A percentile compares a stretch with the other conserved stretches of the same genome.
phyloP scores from a whole-genome alignment of 2,797 vertebrate genomes.

The Tadarida brasiliensis region DNA sequence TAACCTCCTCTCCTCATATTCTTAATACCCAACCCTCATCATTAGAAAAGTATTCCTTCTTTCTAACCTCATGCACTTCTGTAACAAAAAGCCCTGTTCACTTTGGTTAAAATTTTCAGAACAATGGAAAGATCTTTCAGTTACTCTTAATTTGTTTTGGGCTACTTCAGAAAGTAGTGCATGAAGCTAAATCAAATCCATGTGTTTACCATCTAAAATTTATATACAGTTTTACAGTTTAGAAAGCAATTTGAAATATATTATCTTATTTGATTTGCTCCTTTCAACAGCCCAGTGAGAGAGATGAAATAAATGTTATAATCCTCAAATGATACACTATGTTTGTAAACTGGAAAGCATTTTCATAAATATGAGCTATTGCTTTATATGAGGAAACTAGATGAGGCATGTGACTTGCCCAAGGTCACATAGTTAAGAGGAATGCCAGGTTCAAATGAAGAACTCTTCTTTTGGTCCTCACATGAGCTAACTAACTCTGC shows the following conservation, averaged over 20 bases:
- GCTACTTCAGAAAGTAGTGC: neutral
- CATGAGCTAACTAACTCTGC: neutral
- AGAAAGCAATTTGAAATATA: conserved; percentile 46
- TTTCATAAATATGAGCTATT: neutral
- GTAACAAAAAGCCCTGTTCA: conserved; percentile 7
- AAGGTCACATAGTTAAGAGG: conserved; percentile 24
- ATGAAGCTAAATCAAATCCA: conserved; percentile 21
- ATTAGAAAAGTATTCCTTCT: neutral
- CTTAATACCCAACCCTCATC: neutral
- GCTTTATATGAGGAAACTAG: conserved; percentile 32
- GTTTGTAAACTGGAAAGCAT: neutral
- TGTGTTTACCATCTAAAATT: conserved; percentile 5
- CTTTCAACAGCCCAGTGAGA: conserved; percentile 26
- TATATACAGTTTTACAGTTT: conserved; percentile 22
- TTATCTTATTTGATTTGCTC: conserved; percentile 46
- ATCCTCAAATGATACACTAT: conserved; percentile 43
- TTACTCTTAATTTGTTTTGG: conserved; percentile 20
- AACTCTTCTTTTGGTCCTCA: neutral
- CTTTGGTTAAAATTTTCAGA: conserved; percentile 4
- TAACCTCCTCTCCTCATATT: conserved; percentile 13
- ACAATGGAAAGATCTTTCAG: conserved; percentile 1
- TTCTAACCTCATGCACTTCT: neutral
- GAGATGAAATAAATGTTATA: conserved; percentile 4
- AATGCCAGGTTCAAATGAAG: conserved; percentile 31
- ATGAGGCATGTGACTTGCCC: conserved; percentile 25